Evolutionary conservation across 2,797 vertebrate genomes (phyloP).

Genomic region (Pteronotus mesoamericanus): DNA sequence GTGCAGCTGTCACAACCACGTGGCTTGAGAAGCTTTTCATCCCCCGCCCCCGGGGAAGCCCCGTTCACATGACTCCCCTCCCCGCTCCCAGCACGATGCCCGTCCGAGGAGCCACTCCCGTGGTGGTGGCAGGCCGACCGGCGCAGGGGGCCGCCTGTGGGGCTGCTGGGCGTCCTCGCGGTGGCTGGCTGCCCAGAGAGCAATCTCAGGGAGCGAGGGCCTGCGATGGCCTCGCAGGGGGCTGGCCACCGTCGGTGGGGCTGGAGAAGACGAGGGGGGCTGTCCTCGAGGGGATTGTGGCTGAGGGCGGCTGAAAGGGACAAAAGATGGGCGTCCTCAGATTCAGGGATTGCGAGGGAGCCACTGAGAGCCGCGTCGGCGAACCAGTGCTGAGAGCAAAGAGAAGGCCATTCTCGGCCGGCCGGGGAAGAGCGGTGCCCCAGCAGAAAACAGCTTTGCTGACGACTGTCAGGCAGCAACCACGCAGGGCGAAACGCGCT

Average conservation of each 20-base stretch:
- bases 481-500: not conserved
- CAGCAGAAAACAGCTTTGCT: not conserved
- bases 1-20: rapidly evolving
- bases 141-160: rapidly evolving
- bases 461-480: not conserved
- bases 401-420: not conserved
- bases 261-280: too few relatives aligned
- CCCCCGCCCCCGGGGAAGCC: not conserved
- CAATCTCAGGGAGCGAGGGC: not conserved
- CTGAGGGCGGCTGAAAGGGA: not conserved
- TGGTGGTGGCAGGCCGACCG: rapidly evolving
- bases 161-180: not conserved
- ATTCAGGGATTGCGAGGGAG: not conserved
- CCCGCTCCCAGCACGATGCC: rapidly evolving
- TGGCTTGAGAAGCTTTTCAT: too few relatives aligned
- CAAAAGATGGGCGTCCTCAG: not conserved
- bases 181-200: not conserved
- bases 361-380: not conserved
- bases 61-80: rapidly evolving
- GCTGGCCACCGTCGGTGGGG: too few relatives aligned
- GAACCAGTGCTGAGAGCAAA: not conserved
- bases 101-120: rapidly evolving
- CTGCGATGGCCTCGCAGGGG: too few relatives aligned
- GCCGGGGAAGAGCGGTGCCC: too few relatives aligned
- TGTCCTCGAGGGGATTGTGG: rapidly evolving